Base-by-base conservation (phyloP, 2,888 invertebrate genomes). In the Ptychoptera contaminata region DNA sequence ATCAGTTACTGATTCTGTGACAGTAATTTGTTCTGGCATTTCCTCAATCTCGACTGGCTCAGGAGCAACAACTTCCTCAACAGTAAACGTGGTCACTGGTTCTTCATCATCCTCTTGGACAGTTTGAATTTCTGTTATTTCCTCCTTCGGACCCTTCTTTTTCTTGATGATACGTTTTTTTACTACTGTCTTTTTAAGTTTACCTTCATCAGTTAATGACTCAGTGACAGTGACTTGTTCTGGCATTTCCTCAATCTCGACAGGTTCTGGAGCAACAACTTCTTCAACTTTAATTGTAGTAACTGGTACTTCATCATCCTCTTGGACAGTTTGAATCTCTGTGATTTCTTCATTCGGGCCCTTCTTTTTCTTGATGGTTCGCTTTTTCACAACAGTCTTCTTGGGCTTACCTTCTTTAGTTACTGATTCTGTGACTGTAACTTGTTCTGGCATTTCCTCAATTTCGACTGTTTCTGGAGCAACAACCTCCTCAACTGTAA, bases 261-360 rank as follows among this genome's bases (percentile, higher is more conserved):
- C 44, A 6, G 40, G 43, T 35, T 30, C 38, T 34, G 29, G 58
- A 42, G 56, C 52, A 37, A 54, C 48, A 40, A 57, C 55, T 51
- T 64, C 59, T 12, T 62, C 54, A 47, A 71, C 65, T 48, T 65
- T 65, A 1, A 51, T 56, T 4, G 63, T 57, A 6, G 63, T 61
- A 44, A 63, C 55, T 11, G 68, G 68, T 49, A 62, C 56, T 54
- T 69, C 63, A 38, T 66, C 67, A 46, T 68, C 68, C 56, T 68
- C 68, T 49, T 69, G 66, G 35, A 67, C 54, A 0, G 69, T 70
- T 50, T 65, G 63, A 50, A 71, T 68, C 56, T 66, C 65, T 16
- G 67, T 69, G 30, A 60, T 60, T 55, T 69, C 64, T 7, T 23
- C 23, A 5, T 23, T 23, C 4, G 23, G 23, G 3, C 23, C 23